phyloP scores from a whole-genome alignment of 2,888 invertebrate genomes.

The Stomorhina lunata region DNA sequence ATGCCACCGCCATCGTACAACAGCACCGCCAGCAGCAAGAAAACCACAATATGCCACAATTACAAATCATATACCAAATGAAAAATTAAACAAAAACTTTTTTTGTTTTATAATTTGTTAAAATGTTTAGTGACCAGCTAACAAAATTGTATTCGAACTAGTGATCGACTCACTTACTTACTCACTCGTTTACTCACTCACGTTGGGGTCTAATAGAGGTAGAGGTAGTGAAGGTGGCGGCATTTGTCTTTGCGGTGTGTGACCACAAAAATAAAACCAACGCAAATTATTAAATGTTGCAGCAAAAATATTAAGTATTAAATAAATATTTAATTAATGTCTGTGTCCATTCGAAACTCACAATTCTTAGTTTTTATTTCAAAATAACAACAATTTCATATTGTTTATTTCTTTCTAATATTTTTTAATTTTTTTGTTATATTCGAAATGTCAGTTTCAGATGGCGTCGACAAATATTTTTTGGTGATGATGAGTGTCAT shows the following conservation, averaged over 20 bases:
- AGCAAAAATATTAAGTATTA: neutral
- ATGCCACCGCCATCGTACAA: conserved; percentile 17
- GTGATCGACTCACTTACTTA: neutral
- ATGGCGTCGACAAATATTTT: neutral
- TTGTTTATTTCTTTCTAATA: neutral
- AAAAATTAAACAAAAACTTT: neutral
- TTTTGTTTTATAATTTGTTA: too few species aligned
- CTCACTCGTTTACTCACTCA: too few species aligned
- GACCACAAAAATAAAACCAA: neutral
- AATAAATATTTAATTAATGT: conserved; percentile 19
- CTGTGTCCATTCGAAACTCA: conserved; percentile 7
- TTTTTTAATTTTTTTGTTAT: conserved; percentile 8
- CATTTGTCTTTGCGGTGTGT: neutral
- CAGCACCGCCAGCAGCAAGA: conserved; percentile 6
- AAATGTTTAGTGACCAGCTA: conserved; percentile 19
- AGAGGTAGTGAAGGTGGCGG: neutral
- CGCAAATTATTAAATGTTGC: conserved; percentile 17
- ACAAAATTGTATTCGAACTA: neutral
- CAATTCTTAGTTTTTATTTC: neutral
- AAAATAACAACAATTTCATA: conserved; percentile 27
- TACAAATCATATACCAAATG: neutral
- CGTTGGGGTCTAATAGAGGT: neutral
- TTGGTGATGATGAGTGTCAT: neutral
- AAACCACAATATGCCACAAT: conserved; percentile 16
- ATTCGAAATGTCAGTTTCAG: conserved; percentile 22